Conservation (phyloP, 2,113 vertebrate species). For the Cepphus grylle region DNA sequence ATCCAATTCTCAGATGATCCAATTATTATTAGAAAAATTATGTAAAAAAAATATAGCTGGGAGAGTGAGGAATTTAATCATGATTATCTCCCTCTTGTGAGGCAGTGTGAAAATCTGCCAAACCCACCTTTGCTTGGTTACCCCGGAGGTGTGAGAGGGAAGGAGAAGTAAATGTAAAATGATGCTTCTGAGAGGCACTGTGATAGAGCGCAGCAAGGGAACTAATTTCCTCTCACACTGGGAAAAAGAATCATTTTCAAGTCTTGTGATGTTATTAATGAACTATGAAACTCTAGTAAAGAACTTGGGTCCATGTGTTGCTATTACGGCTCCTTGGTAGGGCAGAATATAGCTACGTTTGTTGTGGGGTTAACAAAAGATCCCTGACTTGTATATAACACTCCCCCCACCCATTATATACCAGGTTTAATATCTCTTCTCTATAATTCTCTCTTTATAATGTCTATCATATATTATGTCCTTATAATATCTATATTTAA, state of each 20-base stretch:
- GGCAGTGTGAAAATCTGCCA: constrained; percentile 22
- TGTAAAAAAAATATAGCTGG: constrained; percentile 1
- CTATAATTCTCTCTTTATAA: neutral
- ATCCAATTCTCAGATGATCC: constrained; percentile 53
- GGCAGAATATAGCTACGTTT: neutral
- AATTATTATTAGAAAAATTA: constrained; percentile 63
- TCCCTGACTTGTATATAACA: neutral
- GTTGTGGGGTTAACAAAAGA: neutral
- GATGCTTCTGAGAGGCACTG: neutral
- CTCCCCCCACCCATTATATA: neutral
- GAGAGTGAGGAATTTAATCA: constrained; percentile 32
- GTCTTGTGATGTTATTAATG: neutral
- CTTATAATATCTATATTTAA: neutral
- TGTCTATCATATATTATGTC: neutral
- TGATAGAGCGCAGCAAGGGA: neutral
- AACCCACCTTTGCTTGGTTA: neutral
- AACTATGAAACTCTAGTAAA: neutral
- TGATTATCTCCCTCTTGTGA: constrained; percentile 29
- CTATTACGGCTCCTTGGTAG: neutral
- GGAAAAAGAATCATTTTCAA: constrained; percentile 4
- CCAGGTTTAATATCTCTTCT: neutral
- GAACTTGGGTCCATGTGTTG: neutral
- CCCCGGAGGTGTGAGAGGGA: neutral
- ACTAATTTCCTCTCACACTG: neutral
- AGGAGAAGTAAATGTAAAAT: neutral